Evolutionary conservation across 2,113 vertebrate species (phyloP), one percentile per base, ranked within the genome.

Genomic region (Menura novaehollandiae): DNA sequence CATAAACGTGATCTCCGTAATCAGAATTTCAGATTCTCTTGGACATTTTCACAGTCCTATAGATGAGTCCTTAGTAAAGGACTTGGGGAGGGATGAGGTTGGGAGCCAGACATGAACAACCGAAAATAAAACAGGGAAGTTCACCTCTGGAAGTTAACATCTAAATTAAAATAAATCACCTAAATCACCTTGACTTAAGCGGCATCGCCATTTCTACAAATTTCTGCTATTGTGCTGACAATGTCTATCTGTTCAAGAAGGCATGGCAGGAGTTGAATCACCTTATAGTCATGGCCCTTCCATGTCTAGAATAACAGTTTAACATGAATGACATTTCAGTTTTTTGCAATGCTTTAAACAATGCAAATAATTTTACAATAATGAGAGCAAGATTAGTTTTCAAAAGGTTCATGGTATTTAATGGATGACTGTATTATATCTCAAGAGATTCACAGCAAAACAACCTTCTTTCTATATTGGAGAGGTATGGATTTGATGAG

Each of bases 71-170:
- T 72, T 28, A 49, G 12, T 8, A 91, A 49, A 69, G 26, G 47
- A 37, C 22, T 27, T 3, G 4, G 11, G 30, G 26, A 78, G 2
- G 5, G 9, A 5, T 32, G 6, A 39, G 9, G 28, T 1, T 58
- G 56, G 23, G 3, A 8, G 19, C 5, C 18, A 90, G 41, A 46
- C 28, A 71, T 1, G 1, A 93, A 43, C 15, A 83, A 64, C 14
- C 10, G 64, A n/a, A 51, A 66, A 19, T 10, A 64, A 37, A 84
- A 11, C 23, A 55, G 19, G 20, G 10, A 85, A 56, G 21, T 60
- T 85, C 11, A 46, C 3, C 9, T 64, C 71, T 63, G 8, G 6
- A 82, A 82, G 23, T 51, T 56, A 66, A 62, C 3, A 2, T 35
- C 27, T 53, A 82, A 53, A 85, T 14, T 37, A 58, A 91, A 91